A percentile compares a stretch with the other conserved stretches of the same genome.
Conservation (phyloP, 2,797 vertebrate genomes). For the Cichlasoma orientale region DNA sequence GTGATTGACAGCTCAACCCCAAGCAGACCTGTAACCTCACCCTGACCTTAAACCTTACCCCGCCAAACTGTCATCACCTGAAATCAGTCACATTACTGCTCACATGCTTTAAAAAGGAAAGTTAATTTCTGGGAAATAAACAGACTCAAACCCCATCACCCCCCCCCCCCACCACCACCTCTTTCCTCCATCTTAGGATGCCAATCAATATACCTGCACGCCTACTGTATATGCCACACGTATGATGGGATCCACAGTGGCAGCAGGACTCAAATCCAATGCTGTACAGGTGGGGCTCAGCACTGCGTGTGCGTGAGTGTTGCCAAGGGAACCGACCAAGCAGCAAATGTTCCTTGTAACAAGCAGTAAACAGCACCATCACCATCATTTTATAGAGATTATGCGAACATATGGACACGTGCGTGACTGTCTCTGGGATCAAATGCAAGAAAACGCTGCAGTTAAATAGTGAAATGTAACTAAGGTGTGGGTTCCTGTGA, state of each 20-base stretch:
- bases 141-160: neutral
- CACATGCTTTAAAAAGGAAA: conserved; percentile 1
- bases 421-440: neutral
- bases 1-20: conserved; percentile 49
- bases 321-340: conserved; percentile 81
- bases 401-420: conserved; percentile 34
- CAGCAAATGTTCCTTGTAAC: conserved; percentile 68
- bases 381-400: conserved; percentile 39
- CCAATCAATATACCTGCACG: conserved; percentile 24
- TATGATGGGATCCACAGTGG: conserved; percentile 31
- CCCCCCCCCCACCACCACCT: neutral
- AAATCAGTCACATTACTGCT: conserved; percentile 15
- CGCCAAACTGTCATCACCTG: conserved; percentile 23
- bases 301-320: conserved; percentile 67
- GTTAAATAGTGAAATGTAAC: neutral
- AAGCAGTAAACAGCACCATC: conserved; percentile 64
- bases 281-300: conserved; percentile 63
- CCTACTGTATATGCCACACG: neutral
- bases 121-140: neutral
- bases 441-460: neutral
- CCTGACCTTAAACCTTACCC: conserved; percentile 45
- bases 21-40: conserved; percentile 50
- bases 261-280: conserved; percentile 34
- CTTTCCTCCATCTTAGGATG: neutral
- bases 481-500: neutral